Evolutionary conservation across 2,113 vertebrate species (phyloP), one percentile per base, ranked within the genome.

Genomic region (Jaculus jaculus): DNA sequence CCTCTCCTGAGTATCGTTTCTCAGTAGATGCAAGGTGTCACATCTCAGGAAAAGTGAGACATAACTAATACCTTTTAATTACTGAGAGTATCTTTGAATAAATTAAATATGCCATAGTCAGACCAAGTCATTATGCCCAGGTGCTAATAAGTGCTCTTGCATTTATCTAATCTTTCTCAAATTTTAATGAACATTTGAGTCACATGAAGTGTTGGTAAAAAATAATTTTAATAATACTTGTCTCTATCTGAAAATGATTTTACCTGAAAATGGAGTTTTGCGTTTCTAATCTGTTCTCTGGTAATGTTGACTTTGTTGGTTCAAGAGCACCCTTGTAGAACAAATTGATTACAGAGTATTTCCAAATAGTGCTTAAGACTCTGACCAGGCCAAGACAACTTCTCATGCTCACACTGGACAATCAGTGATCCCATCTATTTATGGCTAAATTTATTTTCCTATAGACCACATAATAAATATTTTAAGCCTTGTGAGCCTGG

Each of bases 31-130:
- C 13, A 75, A 66, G 20, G 42, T 79, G 34, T 87, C 66, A 89
- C n/a, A 77, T 91, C 94, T 92, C 68, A 88, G 15, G 34, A 54
- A 23, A 88, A 16, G 10, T 75, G 54, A 96, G 84, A 90, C 30
- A 63, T 73, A 92, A 82, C 42, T 94, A 54, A 77, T 78, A 81
- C 58, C 2, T 95, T 86, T 90, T 93, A 63, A 78, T 91, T 47
- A 82, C 21, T 85, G 87, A 63, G 39, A 91, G 72, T 89, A 51
- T 82, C 47, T 87, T 37, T 94, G 87, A 87, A 87, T 23, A 81
- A 85, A 78, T 6, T 32, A 39, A 1, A 37, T 73, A 8, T 87
- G 51, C n/a, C 23, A 34, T 37, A 83, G 16, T 4, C n/a, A 88
- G 42, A 28, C 21, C 17, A 86, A n/a, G 0, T 51, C 26, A 23